Evolutionary conservation across 2,888 invertebrate genomes (phyloP), one percentile per base, ranked within the genome.

Genomic region (Tenthredo livida): DNA sequence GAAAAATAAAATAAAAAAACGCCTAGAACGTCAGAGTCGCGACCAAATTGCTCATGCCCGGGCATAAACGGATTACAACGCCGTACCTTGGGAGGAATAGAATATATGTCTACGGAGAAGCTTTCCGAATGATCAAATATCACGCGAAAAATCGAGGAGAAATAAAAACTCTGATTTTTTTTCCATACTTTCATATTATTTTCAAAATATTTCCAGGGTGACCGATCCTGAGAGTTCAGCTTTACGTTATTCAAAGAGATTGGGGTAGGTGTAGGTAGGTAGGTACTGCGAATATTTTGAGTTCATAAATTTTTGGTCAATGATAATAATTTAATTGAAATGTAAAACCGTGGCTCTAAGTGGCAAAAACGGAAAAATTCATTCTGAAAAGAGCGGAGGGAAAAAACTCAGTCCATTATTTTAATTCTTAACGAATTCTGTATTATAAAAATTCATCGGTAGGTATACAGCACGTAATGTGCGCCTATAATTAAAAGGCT

Each of bases 21-120:
- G 7, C 50, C 50, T 54, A 54, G 21, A 73, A 73, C 73, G 43
- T 43, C 21, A 43, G 37, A 80, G 78, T 80, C 37, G 61, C 58
- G 37, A 80, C 61, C 78, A 80, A 80, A 80, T 80, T 80, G 78
- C 78, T 67, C 67, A 33, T 77, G 77, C 77, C 77, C 54, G 77
- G 29, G 75, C 47, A 47, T 75, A 75, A 47, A 54, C 33, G 77
- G 29, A 77, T 77, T 50, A 50, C 47, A 50, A 54, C 29, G 9
- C 77, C 17, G 50, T 54, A 10, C 77, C 33, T n/a, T 77, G 54
- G 12, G 4, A 33, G 17, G 70, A n/a, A 70, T n/a, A 37, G 40
- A 37, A 29, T 37, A 70, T 70, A 70, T 70, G 21, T 73, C 43
- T 73, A 15, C 25, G 21, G 17, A 73, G 43, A 43, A 73, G 43